A percentile compares a stretch with the other conserved stretches of the same genome.
Evolutionary conservation across 2,888 invertebrate species (phyloP).

Genomic region (Caenorhabditis macrosperma): DNA sequence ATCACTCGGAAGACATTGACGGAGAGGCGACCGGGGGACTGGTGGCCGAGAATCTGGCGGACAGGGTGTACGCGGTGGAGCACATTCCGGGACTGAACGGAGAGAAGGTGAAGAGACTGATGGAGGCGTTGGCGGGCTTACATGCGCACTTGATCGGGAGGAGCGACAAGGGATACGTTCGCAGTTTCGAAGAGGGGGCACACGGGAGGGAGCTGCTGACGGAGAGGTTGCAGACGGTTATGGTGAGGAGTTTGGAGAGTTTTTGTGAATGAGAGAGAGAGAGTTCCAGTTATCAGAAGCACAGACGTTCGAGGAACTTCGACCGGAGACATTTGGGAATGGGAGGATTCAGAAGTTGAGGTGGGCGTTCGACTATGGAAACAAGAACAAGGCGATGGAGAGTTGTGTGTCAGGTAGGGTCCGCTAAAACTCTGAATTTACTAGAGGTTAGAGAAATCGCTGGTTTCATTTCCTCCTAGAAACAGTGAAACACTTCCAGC

Average conservation of each 20-base stretch:
- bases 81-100: constrained; percentile 44
- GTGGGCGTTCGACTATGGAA: constrained; percentile 47
- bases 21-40: constrained; percentile 42
- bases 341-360: constrained; percentile 34
- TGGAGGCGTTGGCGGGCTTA: constrained; percentile 39
- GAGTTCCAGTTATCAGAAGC: constrained; percentile 27
- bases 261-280: neutral
- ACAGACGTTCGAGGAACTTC: neutral
- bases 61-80: constrained; percentile 23
- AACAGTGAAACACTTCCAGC: constrained; percentile 19
- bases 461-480: neutral
- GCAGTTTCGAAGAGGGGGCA: constrained; percentile 31
- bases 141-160: constrained; percentile 17
- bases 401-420: constrained; percentile 1
- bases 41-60: constrained; percentile 35
- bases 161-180: constrained; percentile 32
- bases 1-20: constrained; percentile 31
- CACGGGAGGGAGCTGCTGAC: constrained; percentile 19
- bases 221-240: constrained; percentile 16
- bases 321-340: constrained; percentile 24
- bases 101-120: constrained; percentile 23
- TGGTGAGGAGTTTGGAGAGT: neutral
- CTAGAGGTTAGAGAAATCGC: too few relatives aligned
- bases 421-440: too few relatives aligned
- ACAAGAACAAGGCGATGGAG: constrained; percentile 4